Evolutionary conservation across 1,140 invertebrate genomes (phyloP).

Genomic region (Diabrotica undecimpunctata): DNA sequence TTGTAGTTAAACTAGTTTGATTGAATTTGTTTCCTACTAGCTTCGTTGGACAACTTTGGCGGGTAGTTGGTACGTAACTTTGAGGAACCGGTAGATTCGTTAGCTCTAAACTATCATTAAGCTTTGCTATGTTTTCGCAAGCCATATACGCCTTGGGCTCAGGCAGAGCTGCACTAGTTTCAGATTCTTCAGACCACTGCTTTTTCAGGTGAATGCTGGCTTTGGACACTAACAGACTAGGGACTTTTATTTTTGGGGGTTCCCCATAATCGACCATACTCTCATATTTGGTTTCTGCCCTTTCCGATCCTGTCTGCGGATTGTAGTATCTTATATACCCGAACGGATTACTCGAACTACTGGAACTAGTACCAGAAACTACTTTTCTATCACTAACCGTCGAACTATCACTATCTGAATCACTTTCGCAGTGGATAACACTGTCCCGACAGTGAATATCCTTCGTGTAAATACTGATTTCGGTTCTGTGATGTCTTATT

Average conservation of each 20-base stretch:
- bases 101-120: conserved; percentile 54
- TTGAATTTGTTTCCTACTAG: conserved; percentile 58
- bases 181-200: conserved; percentile 56
- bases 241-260: conserved; percentile 22
- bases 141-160: conserved; percentile 53
- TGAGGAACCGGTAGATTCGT: conserved; percentile 25
- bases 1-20: conserved; percentile 50
- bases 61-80: conserved; percentile 34
- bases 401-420: conserved; percentile 41
- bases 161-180: conserved; percentile 55
- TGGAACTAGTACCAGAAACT: conserved; percentile 45
- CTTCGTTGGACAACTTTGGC: conserved; percentile 52
- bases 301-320: conserved; percentile 41
- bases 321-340: conserved; percentile 63
- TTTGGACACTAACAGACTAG: conserved; percentile 49
- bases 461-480: conserved; percentile 52
- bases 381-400: conserved; percentile 53
- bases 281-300: conserved; percentile 41
- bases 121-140: conserved; percentile 62
- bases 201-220: conserved; percentile 47
- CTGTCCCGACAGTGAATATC: conserved; percentile 52
- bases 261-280: conserved; percentile 52
- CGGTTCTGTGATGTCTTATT: conserved; percentile 55
- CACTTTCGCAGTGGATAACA: conserved; percentile 52
- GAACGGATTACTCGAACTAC: conserved; percentile 54